Evolutionary conservation across 2,113 vertebrate species (phyloP), one percentile per base, ranked within the genome.

Genomic region (Synchiropus splendidus): DNA sequence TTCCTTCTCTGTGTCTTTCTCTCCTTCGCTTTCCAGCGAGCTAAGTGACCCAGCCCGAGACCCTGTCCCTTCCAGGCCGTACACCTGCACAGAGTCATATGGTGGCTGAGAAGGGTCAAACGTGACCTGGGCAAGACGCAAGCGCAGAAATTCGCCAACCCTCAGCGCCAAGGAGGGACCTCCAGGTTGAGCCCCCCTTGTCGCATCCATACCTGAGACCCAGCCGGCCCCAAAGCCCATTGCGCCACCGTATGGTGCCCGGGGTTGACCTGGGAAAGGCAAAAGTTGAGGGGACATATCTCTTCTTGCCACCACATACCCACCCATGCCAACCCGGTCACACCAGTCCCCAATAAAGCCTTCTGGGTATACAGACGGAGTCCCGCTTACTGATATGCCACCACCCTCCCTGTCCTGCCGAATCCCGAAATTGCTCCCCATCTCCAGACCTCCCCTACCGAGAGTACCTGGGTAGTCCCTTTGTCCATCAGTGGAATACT

Each of bases 11-110:
- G 49, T 44, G 31, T 83, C 81, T 51, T 82, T 84, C 21, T 84
- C 83, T 6, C 77, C 84, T 52, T 87, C 84, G 0, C 89, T 91
- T 50, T 90, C 86, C 6, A 91, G 84, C 0, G 90, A 92, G 70
- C 90, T 92, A 52, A 92, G 88, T 1, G 89, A 91, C 39, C 89
- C 89, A 0, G 89, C 88, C 10, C 86, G 81, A 15, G 89, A 91
- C n/a, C 88, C 90, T 2, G 80, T 84, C 50, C 90, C 90, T 63
- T 92, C 90, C 45, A 89, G 86, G 44, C 90, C 90, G 6, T 90
- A 92, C 49, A 92, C 86, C 76, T 92, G 90, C 67, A 92, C 88
- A 6, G 87, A 94, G 68, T 94, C 91, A 36, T 90, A 92, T 1
- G 91, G 91, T 0, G 91, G 90, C 71, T 90, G 86, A 0, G 88